A percentile compares a stretch with the other conserved stretches of the same genome.
These are phyloP conservation scores for Oxyscelio sp. DNA, from an alignment of 2,888 invertebrate species.

Conservation along the genomic window DNA sequence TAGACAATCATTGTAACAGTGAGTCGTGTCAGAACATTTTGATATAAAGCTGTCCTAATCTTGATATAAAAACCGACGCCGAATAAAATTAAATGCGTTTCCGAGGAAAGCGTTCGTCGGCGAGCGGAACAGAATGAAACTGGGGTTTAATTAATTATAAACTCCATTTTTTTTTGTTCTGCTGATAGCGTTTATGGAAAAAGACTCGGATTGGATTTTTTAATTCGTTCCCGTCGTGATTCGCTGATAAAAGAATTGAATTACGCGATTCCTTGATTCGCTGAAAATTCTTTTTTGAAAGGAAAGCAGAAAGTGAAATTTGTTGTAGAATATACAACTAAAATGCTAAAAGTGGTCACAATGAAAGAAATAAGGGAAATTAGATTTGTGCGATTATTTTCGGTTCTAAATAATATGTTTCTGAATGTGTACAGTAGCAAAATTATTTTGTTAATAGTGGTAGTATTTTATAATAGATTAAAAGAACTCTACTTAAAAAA, in stretches of 20 bases:
- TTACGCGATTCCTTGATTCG: slow-evolving; percentile 24
- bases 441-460: too few species aligned
- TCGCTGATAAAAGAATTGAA: slow-evolving; percentile 46
- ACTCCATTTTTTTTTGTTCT: slow-evolving; percentile 19
- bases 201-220: slow-evolving; percentile 38
- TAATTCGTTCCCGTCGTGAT: slow-evolving; percentile 31
- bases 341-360: too few species aligned
- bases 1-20: slow-evolving; percentile 17
- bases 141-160: slow-evolving; percentile 21
- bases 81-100: slow-evolving; percentile 8
- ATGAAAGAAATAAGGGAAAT: too few species aligned
- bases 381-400: too few species aligned
- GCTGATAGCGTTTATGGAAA: slow-evolving; percentile 35
- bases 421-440: too few species aligned
- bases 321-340: too few species aligned
- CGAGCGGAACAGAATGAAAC: slow-evolving; percentile 1
- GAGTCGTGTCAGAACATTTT: slow-evolving; percentile 9
- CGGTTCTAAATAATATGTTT: too few species aligned
- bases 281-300: too few species aligned
- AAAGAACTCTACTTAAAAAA: too few species aligned
- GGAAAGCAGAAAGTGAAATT: too few species aligned
- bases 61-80: slow-evolving; percentile 21
- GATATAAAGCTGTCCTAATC: slow-evolving; percentile 26
- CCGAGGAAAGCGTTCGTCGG: not conserved
- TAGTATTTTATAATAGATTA: too few species aligned